These are phyloP conservation scores for Eupithecia pulchellata DNA, from an alignment of 2,888 invertebrate species.

Conservation along the genomic window DNA sequence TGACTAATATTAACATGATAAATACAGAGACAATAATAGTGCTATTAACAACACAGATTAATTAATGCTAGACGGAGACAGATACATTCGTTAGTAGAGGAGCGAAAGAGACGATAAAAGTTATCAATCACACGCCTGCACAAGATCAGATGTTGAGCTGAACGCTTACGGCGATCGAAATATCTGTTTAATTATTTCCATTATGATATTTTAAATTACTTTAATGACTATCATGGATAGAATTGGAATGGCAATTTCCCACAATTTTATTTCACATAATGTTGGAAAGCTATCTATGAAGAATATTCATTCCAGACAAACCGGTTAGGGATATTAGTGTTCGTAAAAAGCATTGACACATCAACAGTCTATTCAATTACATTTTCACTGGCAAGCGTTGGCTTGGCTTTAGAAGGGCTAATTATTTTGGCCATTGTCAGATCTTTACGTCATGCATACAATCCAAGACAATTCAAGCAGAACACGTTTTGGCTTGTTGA, in stretches of 20 bases:
- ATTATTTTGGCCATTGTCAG: slow-evolving; percentile 1
- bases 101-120: slow-evolving; percentile 61
- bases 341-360: not conserved
- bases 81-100: slow-evolving; percentile 40
- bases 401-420: slow-evolving; percentile 2
- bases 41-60: slow-evolving; percentile 78
- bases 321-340: not conserved
- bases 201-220: slow-evolving; percentile 80
- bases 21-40: slow-evolving; percentile 78
- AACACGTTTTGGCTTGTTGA: slow-evolving; percentile 54
- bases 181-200: slow-evolving; percentile 84
- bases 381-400: not conserved
- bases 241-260: slow-evolving; percentile 73
- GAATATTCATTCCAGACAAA: not conserved
- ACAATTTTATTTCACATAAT: slow-evolving; percentile 47
- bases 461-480: slow-evolving; percentile 27
- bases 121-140: slow-evolving; percentile 83
- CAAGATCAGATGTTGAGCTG: slow-evolving; percentile 60
- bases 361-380: not conserved
- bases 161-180: slow-evolving; percentile 75
- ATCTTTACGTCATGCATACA: slow-evolving; percentile 12
- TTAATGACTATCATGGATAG: slow-evolving; percentile 74
- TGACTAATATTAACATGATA: slow-evolving; percentile 74
- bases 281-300: not conserved
- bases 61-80: slow-evolving; percentile 74